Base-by-base conservation (phyloP, 1,140 invertebrate genomes). In the Aphidius gifuensis region DNA sequence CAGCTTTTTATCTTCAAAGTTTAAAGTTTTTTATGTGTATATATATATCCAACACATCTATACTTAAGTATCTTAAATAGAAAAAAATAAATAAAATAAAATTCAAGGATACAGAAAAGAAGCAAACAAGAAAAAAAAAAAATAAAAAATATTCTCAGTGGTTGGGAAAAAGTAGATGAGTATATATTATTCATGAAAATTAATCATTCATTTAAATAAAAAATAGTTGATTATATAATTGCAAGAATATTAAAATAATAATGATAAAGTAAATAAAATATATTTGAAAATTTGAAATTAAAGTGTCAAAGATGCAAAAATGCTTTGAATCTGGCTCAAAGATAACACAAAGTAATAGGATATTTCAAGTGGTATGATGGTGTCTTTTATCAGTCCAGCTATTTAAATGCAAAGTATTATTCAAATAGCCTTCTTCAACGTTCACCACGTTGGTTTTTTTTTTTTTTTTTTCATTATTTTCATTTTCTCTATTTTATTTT, bases 351-450 rank as follows among this genome's bases (percentile, higher is more conserved):
- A 69, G 73, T 77, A 78, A 78, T 77, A 71, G 72, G 72, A 77
- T 77, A 73, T 76, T 77, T 76, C 72, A 73, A 78, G 73, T 74
- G 70, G 70, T 64, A 44, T 66, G 65, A 67, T 69, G 69, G 69
- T 76, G 77, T 78, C 73, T 78, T 77, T 79, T 76, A 79, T 79
- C 73, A 70, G 60, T 43, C 64, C 49, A 62, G 63, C 69, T 73
- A 77, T 79, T 79, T 79, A 74, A 77, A 79, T 79, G 75, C 76
- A 76, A 78, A 79, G 77, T 77, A 79, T 78, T 78, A 78, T 79
- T 79, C 75, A 79, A 79, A 79, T 77, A 61, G 64, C 69, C 66
- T 64, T 67, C 65, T 55, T 60, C 55, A 53, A 57, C 65, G 8
- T 21, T 38, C 46, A 16, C 49, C 56, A 49, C 54, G 16, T 16